A percentile compares a stretch with the other conserved stretches of the same genome.
Evolutionary conservation across 2,113 vertebrate species (phyloP).

Genomic region (Hippocampus mohnikei): DNA sequence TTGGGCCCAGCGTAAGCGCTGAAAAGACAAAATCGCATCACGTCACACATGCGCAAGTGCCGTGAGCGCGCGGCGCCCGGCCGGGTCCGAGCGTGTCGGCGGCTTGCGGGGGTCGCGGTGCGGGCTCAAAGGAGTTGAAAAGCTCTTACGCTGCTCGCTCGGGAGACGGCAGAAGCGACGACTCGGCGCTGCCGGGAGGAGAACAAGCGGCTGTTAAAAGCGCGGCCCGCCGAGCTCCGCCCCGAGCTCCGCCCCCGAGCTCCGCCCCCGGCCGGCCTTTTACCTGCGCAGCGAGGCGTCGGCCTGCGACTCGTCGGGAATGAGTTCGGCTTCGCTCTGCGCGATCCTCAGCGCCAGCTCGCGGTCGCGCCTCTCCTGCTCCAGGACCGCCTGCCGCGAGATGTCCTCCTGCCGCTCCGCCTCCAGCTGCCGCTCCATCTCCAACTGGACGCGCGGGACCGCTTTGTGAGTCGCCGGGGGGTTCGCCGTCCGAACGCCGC

Average conservation of each 20-base stretch:
- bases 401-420: slow-evolving; percentile 82
- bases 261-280: not conserved
- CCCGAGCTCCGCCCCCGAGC: too few species aligned
- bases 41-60: not conserved
- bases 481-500: too few species aligned
- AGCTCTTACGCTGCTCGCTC: slow-evolving; percentile 71
- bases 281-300: slow-evolving; percentile 85
- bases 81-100: slow-evolving; percentile 4
- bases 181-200: slow-evolving; percentile 69
- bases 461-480: too few species aligned
- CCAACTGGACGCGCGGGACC: slow-evolving; percentile 68
- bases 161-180: slow-evolving; percentile 56
- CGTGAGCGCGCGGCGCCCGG: not conserved
- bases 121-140: not conserved
- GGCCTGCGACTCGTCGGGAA: slow-evolving; percentile 79
- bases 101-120: slow-evolving; percentile 42
- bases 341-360: slow-evolving; percentile 94
- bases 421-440: slow-evolving; percentile 87
- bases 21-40: slow-evolving; percentile 78
- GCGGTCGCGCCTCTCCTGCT: slow-evolving; percentile 90
- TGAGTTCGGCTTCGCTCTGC: slow-evolving; percentile 89
- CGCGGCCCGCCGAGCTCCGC: not conserved
- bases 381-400: slow-evolving; percentile 81
- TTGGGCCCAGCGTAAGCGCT: slow-evolving; percentile 73
- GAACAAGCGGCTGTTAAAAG: slow-evolving; percentile 25